These are phyloP conservation scores for Mobula hypostoma DNA, from an alignment of 2,113 vertebrate species.

Conservation along the genomic window DNA sequence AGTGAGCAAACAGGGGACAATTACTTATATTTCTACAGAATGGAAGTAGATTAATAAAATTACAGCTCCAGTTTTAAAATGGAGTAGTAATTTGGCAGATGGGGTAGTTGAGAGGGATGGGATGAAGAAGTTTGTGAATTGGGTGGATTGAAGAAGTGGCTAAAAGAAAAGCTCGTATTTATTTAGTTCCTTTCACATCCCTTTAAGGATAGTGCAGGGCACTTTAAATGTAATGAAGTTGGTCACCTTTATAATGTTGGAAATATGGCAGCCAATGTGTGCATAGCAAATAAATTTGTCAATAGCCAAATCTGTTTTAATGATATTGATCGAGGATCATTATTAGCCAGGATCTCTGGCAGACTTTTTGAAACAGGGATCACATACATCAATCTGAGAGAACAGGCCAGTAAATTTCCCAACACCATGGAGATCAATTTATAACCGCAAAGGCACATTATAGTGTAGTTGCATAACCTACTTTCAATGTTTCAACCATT, in stretches of 20 bases:
- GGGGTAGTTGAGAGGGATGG: neutral
- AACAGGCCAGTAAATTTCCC: neutral
- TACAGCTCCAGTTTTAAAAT: neutral
- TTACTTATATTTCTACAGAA: neutral
- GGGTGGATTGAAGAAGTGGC: neutral
- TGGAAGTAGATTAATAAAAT: neutral
- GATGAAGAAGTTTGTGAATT: neutral
- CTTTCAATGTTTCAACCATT: neutral
- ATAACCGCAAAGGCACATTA: neutral
- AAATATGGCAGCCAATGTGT: too few relatives aligned
- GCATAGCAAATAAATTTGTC: too few relatives aligned
- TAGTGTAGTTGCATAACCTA: neutral
- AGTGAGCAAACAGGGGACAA: conserved; percentile 14
- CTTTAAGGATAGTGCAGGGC: too few relatives aligned
- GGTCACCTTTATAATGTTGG: too few relatives aligned
- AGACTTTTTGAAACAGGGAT: too few relatives aligned
- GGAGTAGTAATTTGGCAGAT: neutral
- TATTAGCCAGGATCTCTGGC: too few relatives aligned
- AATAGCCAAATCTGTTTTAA: too few relatives aligned
- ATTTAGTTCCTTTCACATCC: too few relatives aligned
- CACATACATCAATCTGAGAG: neutral
- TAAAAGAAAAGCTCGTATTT: too few relatives aligned
- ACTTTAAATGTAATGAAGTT: too few relatives aligned
- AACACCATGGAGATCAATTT: neutral
- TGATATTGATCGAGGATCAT: too few relatives aligned